Percentiles rank a stretch among this genome's conserved stretches.
Conservation (phyloP, 2,888 invertebrate genomes). For the Phania funesta region DNA sequence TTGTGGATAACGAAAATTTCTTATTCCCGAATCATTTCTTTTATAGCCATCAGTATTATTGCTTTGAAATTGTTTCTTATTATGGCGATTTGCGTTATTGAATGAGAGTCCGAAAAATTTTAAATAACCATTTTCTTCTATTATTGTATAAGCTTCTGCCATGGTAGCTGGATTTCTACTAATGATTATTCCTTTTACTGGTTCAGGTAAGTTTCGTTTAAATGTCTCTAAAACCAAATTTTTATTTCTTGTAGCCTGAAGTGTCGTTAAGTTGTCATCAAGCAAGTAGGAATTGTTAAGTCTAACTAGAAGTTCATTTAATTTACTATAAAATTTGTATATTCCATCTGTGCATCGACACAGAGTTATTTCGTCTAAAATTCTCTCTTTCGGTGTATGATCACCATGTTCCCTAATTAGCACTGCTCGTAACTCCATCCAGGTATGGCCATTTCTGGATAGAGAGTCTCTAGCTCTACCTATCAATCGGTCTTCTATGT, state of each 20-base stretch:
- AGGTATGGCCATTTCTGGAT: too few relatives aligned
- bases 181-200: background rate
- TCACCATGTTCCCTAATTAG: too few relatives aligned
- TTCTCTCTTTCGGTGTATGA: too few relatives aligned
- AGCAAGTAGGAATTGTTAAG: background rate
- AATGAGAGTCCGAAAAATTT: background rate
- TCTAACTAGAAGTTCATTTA: conserved; percentile 29
- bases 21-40: background rate
- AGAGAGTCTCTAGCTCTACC: too few relatives aligned
- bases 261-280: background rate
- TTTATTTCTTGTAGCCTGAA: too few relatives aligned
- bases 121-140: too few relatives aligned
- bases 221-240: background rate
- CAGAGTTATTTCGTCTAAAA: too few relatives aligned
- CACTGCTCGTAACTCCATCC: too few relatives aligned
- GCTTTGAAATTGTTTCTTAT: background rate
- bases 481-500: too few relatives aligned
- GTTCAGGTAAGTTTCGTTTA: background rate
- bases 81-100: background rate
- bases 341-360: too few relatives aligned
- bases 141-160: background rate
- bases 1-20: too few relatives aligned
- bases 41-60: background rate
- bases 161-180: background rate
- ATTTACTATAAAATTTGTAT: too few relatives aligned